A percentile compares a stretch with the other conserved stretches of the same genome.
Conservation (phyloP, 2,888 invertebrate species). For the Bembecia ichneumoniformis region DNA sequence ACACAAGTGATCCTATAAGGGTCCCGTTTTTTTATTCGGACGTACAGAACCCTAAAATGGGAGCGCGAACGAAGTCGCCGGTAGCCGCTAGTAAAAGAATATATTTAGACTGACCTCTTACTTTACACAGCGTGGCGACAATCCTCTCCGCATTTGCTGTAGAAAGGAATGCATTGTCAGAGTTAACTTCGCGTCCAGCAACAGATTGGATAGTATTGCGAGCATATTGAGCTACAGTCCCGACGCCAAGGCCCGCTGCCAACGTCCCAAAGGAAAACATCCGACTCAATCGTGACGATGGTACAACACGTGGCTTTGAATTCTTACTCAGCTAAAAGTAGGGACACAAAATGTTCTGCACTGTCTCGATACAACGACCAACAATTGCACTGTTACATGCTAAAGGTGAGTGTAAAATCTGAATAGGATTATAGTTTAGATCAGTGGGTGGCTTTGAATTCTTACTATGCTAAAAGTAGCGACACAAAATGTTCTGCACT, state of each 20-base stretch:
- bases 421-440: no score
- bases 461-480: conserved; percentile 64
- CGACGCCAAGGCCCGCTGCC: conserved; percentile 93
- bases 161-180: conserved; percentile 78
- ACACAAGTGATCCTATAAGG: no score
- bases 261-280: conserved; percentile 94
- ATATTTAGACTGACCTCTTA: conserved; percentile 76
- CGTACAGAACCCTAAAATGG: no score
- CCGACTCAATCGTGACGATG: conserved; percentile 89
- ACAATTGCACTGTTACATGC: no score
- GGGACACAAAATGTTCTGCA: no score
- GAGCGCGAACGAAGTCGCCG: no score
- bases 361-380: no score
- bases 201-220: conserved; percentile 78
- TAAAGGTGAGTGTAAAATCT: no score
- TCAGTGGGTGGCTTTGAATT: conserved; percentile 84
- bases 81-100: no score
- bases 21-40: no score
- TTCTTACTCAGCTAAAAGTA: conserved; percentile 70
- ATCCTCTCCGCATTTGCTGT: conserved; percentile 89
- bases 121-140: conserved; percentile 96
- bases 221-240: conserved; percentile 92
- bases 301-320: conserved; percentile 89
- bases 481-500: no score
- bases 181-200: conserved; percentile 62